Evolutionary conservation across 2,113 vertebrate species (phyloP).

Genomic region (Rhipidura dahli): DNA sequence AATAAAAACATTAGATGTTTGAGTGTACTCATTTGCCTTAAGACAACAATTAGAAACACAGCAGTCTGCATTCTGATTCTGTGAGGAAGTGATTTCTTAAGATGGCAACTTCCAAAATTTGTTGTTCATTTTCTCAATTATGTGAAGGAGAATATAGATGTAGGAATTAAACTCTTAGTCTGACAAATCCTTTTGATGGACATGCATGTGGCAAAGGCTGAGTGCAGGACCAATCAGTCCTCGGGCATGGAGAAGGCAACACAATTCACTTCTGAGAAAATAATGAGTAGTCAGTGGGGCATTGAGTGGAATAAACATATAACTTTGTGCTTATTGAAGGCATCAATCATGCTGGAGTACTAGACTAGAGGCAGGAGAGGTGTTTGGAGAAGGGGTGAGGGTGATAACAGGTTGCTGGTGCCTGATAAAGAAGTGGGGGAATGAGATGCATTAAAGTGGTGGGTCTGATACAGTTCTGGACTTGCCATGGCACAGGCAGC

Average conservation of each 20-base stretch:
- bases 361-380: neutral
- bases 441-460: neutral
- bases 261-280: neutral
- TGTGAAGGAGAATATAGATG: neutral
- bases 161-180: neutral
- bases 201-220: neutral
- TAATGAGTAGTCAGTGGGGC: neutral
- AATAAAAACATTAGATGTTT: neutral
- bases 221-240: neutral
- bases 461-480: neutral
- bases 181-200: neutral
- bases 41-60: neutral
- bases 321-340: neutral
- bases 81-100: neutral
- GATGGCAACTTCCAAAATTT: neutral
- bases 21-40: neutral
- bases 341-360: neutral
- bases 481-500: fast-evolving
- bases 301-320: neutral
- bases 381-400: neutral
- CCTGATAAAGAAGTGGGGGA: neutral
- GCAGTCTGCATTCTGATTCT: neutral
- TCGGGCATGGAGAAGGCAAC: neutral
- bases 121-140: neutral
- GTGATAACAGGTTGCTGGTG: neutral